Base-by-base conservation (phyloP, 2,888 invertebrate genomes). In the Cistogaster globosa region DNA sequence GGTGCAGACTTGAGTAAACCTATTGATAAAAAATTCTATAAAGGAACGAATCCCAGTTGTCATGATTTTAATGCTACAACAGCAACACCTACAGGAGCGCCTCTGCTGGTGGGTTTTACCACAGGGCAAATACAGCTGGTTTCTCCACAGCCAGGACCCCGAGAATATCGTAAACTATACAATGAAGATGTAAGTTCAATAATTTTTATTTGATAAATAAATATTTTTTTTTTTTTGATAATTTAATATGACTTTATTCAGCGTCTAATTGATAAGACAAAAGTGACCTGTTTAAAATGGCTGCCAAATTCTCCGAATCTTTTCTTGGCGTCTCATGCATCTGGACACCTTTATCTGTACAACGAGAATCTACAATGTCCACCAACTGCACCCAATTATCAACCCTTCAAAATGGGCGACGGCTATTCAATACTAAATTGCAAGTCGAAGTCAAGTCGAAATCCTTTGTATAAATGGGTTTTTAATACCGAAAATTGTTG, bases 31-130 rank as follows among this genome's bases (percentile, higher is more conserved):
- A 97, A 99, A 92, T 96, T 98, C 91, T 99, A 99, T 93, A 99
- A 99, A 94, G 99, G 99, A 90, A 99, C 98, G 72, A 98, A 97
- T 93, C 99, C 99, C 20, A 99, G 99, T 36, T 99, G 99, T 93
- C 99, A 99, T 92, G 98, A 99, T 93, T 99, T 99, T 93, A 99
- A 99, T 94, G 94, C 95, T 69, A 94, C 95, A 87, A 96, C 96
- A 71, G 96, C 97, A 90, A 96, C 96, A 81, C 94, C 95, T 18
- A 97, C 98, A 85, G 96, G 96, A 92, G 97, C 98, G 26, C 96
- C 97, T 74, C 94, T 99, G 87, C 94, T 99, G 89, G 98, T 99
- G 90, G 99, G 99, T 80, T 99, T 99, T 94, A 98, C 98, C 89
- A 98, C 98, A 36, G 99, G 99, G 87, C 99, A 99, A 94, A 97